A percentile compares a stretch with the other conserved stretches of the same genome.
Conservation (phyloP, 2,888 invertebrate species). For the Trachelus iudaicus region DNA sequence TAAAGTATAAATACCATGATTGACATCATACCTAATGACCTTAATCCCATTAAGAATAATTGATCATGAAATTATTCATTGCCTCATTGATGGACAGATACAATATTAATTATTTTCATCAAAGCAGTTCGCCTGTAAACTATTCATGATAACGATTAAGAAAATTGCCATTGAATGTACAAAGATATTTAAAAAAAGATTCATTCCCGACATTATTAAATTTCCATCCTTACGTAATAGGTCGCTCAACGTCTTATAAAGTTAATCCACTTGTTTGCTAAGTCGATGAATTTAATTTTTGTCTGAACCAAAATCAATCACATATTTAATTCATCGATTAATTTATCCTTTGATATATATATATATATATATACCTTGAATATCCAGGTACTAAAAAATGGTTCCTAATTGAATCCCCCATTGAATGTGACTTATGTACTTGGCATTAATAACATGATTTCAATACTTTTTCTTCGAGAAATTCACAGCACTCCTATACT, state of each 20-base stretch:
- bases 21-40: neutral
- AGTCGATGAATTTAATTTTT: conserved; percentile 27
- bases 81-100: neutral
- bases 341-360: neutral
- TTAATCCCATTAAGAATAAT: neutral
- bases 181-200: neutral
- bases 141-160: neutral
- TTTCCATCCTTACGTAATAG: neutral
- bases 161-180: neutral
- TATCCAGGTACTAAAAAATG: neutral
- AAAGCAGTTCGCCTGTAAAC: neutral
- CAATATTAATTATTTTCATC: neutral
- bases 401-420: conserved; percentile 29
- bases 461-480: too few relatives aligned
- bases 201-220: neutral
- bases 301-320: conserved; percentile 9
- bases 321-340: conserved; percentile 27
- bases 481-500: too few relatives aligned
- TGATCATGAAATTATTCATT: neutral
- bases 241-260: conserved; percentile 18
- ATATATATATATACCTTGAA: neutral
- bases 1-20: neutral
- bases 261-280: conserved; percentile 26
- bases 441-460: too few relatives aligned
- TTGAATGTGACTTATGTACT: too few relatives aligned